Evolutionary conservation across 64 coral and sea anemone genomes (phyloP).

Genomic region (Montipora efflorescens): DNA sequence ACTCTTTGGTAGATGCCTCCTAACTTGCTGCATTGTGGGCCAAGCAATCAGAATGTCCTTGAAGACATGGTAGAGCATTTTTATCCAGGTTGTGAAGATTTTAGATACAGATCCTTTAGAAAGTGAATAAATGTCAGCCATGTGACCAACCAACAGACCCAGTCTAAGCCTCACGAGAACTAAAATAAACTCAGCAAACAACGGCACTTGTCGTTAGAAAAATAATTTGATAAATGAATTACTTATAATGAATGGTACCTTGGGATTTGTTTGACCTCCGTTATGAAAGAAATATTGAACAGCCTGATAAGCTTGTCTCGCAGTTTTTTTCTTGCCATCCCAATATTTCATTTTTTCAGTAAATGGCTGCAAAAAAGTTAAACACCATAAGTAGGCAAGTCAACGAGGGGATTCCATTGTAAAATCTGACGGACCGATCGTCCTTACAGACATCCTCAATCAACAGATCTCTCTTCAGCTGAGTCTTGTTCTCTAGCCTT

Average conservation of each 20-base stretch:
- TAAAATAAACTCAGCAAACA: neutral
- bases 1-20: conserved; percentile 4
- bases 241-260: conserved; percentile 3
- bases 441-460: conserved; percentile 23
- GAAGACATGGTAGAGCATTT: neutral
- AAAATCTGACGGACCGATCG: conserved; percentile 30
- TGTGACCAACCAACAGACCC: neutral
- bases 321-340: conserved; percentile 18
- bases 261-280: neutral
- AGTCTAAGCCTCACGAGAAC: conserved; percentile 4
- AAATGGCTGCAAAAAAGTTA: conserved; percentile 6
- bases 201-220: neutral
- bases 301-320: conserved; percentile 4
- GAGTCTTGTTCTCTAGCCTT: conserved; percentile 16
- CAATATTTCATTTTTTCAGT: conserved; percentile 24
- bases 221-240: conserved; percentile 15
- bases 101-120: neutral
- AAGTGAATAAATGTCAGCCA: conserved; percentile 11
- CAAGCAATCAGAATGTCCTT: conserved; percentile 25
- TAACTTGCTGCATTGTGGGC: conserved; percentile 11
- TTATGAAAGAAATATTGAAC: conserved; percentile 6
- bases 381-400: conserved; percentile 23
- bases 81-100: conserved; percentile 36
- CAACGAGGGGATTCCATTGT: conserved; percentile 29
- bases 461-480: conserved; percentile 42